These are phyloP conservation scores for Neofelis nebulosa DNA, from an alignment of 2,113 vertebrate genomes.

Conservation along the genomic window DNA sequence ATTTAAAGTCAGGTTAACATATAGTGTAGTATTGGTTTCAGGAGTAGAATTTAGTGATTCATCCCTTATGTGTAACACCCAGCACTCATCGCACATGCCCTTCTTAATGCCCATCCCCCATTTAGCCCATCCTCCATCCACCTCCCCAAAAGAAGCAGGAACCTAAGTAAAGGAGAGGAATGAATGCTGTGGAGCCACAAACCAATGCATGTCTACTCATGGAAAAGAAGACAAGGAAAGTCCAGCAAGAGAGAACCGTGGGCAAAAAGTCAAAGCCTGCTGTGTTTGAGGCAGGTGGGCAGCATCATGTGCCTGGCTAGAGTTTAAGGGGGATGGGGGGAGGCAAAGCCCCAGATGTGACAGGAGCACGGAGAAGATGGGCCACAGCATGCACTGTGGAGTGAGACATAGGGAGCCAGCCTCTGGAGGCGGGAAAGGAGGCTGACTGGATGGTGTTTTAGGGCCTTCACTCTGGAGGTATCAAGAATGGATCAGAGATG, in stretches of 20 bases:
- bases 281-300: not conserved
- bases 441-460: not conserved
- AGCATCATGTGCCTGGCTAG: not conserved
- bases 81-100: too few relatives aligned
- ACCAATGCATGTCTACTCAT: not conserved
- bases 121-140: too few relatives aligned
- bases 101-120: too few relatives aligned
- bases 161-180: not conserved
- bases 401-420: not conserved
- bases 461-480: not conserved
- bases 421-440: not conserved
- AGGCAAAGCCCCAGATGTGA: not conserved
- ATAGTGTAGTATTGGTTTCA: too few relatives aligned
- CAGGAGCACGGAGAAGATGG: not conserved
- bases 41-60: too few relatives aligned
- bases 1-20: too few relatives aligned
- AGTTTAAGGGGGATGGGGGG: not conserved
- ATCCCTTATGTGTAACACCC: too few relatives aligned
- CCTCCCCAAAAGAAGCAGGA: not conserved
- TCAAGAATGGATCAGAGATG: not conserved
- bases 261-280: not conserved
- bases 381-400: not conserved
- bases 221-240: not conserved
- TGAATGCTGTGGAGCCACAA: not conserved
- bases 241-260: not conserved